Percentiles rank a stretch among this genome's conserved stretches.
Conservation (phyloP, 1,140 invertebrate genomes). For the Drosophila melanica region DNA sequence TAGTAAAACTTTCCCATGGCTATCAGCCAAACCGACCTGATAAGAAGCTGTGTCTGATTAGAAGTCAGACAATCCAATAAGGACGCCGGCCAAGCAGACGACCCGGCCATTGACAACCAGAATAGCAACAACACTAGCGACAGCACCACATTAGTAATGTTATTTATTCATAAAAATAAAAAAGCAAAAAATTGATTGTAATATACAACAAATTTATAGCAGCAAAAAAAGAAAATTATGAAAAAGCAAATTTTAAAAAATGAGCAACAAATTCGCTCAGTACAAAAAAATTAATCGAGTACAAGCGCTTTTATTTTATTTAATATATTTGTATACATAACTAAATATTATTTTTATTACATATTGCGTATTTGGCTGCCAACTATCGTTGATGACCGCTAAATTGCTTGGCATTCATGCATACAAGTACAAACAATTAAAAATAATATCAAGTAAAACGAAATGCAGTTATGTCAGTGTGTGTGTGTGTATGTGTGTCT, state of each 20-base stretch:
- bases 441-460: conserved; percentile 13
- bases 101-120: not conserved
- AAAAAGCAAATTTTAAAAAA: conserved; percentile 9
- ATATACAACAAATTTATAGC: conserved; percentile 27
- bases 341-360: not conserved
- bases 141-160: conserved; percentile 24
- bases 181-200: conserved; percentile 40
- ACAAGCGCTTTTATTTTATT: not conserved
- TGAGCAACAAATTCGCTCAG: conserved; percentile 24
- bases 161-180: conserved; percentile 45
- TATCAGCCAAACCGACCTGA: conserved; percentile 21
- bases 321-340: not conserved
- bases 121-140: conserved; percentile 5
- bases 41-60: not conserved
- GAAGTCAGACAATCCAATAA: conserved; percentile 13
- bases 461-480: not conserved
- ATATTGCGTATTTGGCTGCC: conserved; percentile 27
- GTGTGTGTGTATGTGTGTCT: not conserved
- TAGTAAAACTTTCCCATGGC: conserved; percentile 23
- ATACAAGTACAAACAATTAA: conserved; percentile 3
- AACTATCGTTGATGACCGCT: conserved; percentile 29
- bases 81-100: conserved; percentile 6
- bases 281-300: conserved; percentile 7
- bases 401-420: conserved; percentile 21
- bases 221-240: conserved; percentile 26